Conservation (phyloP, 2,888 invertebrate genomes). For the Apodemia zela region DNA sequence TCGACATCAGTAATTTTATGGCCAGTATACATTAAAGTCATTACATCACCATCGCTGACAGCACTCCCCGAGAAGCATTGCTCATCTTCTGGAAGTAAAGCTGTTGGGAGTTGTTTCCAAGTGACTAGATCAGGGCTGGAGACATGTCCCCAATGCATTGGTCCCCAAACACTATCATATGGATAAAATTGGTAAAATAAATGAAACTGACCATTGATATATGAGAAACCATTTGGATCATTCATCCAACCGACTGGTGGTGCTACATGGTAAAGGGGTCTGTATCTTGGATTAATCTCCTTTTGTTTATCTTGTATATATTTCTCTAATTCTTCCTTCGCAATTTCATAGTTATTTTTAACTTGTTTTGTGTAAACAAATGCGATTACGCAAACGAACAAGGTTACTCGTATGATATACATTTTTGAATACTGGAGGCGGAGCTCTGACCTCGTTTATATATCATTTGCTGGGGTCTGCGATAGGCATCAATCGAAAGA, state of each 20-base stretch:
- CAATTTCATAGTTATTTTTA: slow-evolving; percentile 35
- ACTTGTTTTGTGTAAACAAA: slow-evolving; percentile 4
- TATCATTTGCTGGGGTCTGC: slow-evolving; percentile 3
- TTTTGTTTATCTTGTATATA: slow-evolving; percentile 47
- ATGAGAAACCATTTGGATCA: slow-evolving; percentile 79
- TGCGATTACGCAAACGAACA: slow-evolving; percentile 6
- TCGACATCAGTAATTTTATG: slow-evolving; percentile 43
- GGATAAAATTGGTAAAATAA: slow-evolving; percentile 79
- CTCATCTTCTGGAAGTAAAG: slow-evolving; percentile 66
- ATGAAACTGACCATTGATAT: slow-evolving; percentile 71
- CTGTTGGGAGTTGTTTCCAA: slow-evolving; percentile 72
- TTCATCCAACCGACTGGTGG: slow-evolving; percentile 79
- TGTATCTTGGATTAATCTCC: slow-evolving; percentile 55
- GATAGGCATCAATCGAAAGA: slow-evolving; percentile 6
- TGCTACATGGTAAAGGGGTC: slow-evolving; percentile 59
- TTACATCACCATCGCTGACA: slow-evolving; percentile 51
- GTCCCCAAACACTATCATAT: slow-evolving; percentile 62
- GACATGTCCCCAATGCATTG: slow-evolving; percentile 80
- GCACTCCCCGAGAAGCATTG: slow-evolving; percentile 73
- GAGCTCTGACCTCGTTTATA: slow-evolving; percentile 1
- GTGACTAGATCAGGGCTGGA: slow-evolving; percentile 65
- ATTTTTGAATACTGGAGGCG: slow-evolving; percentile 2
- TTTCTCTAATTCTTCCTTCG: slow-evolving; percentile 47
- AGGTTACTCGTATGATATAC: slow-evolving; percentile 4
- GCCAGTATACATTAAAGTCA: slow-evolving; percentile 65